These are phyloP conservation scores for Acleris emargana DNA, from an alignment of 2,888 invertebrate genomes.

Conservation along the genomic window DNA sequence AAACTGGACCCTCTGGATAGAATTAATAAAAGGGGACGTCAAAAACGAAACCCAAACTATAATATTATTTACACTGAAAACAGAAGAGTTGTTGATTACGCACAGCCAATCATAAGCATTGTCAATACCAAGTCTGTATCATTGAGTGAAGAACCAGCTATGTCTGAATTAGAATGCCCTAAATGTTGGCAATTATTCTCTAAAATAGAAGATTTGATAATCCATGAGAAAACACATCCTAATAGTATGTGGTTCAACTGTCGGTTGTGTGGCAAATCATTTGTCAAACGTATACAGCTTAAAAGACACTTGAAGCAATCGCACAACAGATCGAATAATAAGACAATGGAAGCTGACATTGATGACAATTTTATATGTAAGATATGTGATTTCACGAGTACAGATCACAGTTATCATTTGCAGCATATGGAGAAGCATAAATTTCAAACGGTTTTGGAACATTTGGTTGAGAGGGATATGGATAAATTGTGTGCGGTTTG, in stretches of 20 bases:
- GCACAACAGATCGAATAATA: slow-evolving; percentile 4
- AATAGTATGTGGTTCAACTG: slow-evolving; percentile 73
- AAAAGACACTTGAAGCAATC: slow-evolving; percentile 57
- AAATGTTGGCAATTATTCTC: slow-evolving; percentile 70
- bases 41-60: slow-evolving; percentile 63
- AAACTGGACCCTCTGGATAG: slow-evolving; percentile 67
- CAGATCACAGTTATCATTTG: slow-evolving; percentile 54
- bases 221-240: slow-evolving; percentile 68
- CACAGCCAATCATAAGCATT: slow-evolving; percentile 66
- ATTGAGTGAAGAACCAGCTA: slow-evolving; percentile 38
- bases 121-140: slow-evolving; percentile 54
- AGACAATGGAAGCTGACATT: slow-evolving; percentile 31
- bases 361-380: slow-evolving; percentile 54
- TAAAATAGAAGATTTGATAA: slow-evolving; percentile 56
- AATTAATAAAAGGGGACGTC: slow-evolving; percentile 63
- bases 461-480: slow-evolving; percentile 60
- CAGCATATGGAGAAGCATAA: slow-evolving; percentile 75
- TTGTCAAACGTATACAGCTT: slow-evolving; percentile 58
- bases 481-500: slow-evolving; percentile 66
- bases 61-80: slow-evolving; percentile 60
- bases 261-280: slow-evolving; percentile 67
- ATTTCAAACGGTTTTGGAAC: slow-evolving; percentile 61
- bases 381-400: slow-evolving; percentile 52
- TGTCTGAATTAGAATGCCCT: slow-evolving; percentile 63
- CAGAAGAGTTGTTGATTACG: slow-evolving; percentile 66